These are phyloP conservation scores for Heterochromis multidens DNA, from an alignment of 2,113 vertebrate species.

Conservation along the genomic window DNA sequence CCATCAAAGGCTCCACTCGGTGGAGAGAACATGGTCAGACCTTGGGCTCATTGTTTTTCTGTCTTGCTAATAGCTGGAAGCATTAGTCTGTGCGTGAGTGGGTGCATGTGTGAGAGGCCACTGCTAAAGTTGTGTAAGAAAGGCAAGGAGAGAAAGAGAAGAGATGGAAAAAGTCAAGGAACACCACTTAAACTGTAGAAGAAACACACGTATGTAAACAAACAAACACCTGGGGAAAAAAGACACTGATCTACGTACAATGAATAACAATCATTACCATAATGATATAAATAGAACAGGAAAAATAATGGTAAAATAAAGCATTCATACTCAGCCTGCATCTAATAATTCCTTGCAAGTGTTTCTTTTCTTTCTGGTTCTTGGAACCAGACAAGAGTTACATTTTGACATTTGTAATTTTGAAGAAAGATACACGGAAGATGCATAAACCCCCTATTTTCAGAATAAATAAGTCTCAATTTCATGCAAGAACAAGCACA, in stretches of 20 bases:
- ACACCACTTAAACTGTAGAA: not conserved
- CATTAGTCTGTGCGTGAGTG: not conserved
- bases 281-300: not conserved
- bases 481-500: not conserved
- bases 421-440: not conserved
- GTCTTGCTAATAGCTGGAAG: not conserved
- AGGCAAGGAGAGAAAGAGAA: not conserved
- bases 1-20: slow-evolving; percentile 38
- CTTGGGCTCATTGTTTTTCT: slow-evolving; percentile 29
- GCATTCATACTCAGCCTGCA: not conserved
- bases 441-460: not conserved
- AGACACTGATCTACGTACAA: not conserved
- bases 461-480: not conserved
- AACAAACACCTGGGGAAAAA: not conserved
- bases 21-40: not conserved
- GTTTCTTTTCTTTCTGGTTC: not conserved
- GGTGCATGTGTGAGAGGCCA: not conserved
- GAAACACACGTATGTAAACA: not conserved
- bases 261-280: not conserved
- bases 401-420: not conserved
- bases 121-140: not conserved
- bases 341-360: not conserved
- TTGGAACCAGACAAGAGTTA: not conserved
- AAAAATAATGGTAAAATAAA: not conserved
- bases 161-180: not conserved